Percentiles rank a stretch among this genome's conserved stretches.
These are phyloP conservation scores for Eupleurogrammus muticus DNA, from an alignment of 2,797 vertebrate genomes.

Conservation along the genomic window DNA sequence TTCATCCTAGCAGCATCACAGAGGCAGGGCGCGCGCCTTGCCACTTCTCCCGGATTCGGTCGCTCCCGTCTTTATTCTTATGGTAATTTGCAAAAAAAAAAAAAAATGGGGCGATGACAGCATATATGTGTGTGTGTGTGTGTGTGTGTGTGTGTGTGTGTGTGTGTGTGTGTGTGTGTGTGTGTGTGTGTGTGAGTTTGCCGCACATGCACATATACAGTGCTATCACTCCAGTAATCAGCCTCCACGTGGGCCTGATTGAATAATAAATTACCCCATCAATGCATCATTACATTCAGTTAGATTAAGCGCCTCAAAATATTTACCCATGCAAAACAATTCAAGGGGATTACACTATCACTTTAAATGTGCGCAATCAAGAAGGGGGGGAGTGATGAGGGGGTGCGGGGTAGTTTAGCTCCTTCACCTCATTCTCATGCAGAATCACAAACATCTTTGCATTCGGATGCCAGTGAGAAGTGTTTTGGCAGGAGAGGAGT, in stretches of 20 bases:
- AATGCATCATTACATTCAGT: slow-evolving; percentile 84
- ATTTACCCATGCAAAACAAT: slow-evolving; percentile 89
- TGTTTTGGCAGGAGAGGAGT: slow-evolving; percentile 36
- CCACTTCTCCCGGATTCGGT: slow-evolving; percentile 59
- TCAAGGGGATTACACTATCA: slow-evolving; percentile 81
- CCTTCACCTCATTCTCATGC: slow-evolving; percentile 54
- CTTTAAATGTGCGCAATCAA: slow-evolving; percentile 81
- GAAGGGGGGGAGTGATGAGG: slow-evolving; percentile 15
- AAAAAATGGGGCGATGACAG: slow-evolving; percentile 43
- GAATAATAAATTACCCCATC: slow-evolving; percentile 88
- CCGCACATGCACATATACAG: slow-evolving; percentile 50
- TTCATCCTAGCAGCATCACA: slow-evolving; percentile 37
- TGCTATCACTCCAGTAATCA: slow-evolving; percentile 82
- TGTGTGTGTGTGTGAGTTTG: slow-evolving; percentile 6
- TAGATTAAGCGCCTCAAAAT: slow-evolving; percentile 85
- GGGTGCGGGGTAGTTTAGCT: slow-evolving; percentile 40
- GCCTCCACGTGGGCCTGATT: slow-evolving; percentile 78
- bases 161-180: slow-evolving; percentile 16
- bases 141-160: slow-evolving; percentile 7
- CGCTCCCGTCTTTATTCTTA: slow-evolving; percentile 75
- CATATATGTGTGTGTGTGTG: slow-evolving; percentile 16
- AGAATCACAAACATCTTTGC: slow-evolving; percentile 54
- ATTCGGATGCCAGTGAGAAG: slow-evolving; percentile 48
- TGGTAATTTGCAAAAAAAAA: slow-evolving; percentile 75
- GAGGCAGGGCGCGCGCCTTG: slow-evolving; percentile 13